Conservation (phyloP, 1,140 invertebrate species). For the Cotesia typhae region DNA sequence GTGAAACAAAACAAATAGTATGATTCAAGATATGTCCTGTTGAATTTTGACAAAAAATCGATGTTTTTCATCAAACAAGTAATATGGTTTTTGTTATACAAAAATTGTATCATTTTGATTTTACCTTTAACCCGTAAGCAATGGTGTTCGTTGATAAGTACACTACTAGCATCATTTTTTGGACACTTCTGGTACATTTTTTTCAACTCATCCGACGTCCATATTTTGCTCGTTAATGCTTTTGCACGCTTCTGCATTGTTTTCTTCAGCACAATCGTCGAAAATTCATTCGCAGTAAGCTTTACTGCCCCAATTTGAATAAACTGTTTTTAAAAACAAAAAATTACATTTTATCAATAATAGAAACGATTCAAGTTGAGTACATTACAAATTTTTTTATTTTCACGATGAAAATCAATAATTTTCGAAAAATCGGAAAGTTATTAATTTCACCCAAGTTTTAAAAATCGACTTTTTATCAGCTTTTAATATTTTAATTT, state of each 20-base stretch:
- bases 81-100: too few species aligned
- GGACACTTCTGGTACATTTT: constrained; percentile 1
- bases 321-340: not conserved
- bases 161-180: not conserved
- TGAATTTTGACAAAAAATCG: too few species aligned
- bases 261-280: not conserved
- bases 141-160: not conserved
- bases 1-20: too few species aligned
- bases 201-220: not conserved
- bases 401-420: too few species aligned
- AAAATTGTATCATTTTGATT: not conserved
- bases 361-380: not conserved
- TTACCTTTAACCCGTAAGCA: constrained; percentile 1
- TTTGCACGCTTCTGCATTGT: not conserved
- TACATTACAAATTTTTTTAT: not conserved
- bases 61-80: too few species aligned
- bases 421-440: too few species aligned
- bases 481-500: too few species aligned
- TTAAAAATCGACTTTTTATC: too few species aligned
- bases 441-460: too few species aligned
- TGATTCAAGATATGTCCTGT: too few species aligned
- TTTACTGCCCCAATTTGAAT: not conserved
- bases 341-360: constrained; percentile 4
- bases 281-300: not conserved
- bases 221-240: not conserved